phyloP scores from a whole-genome alignment of 2,888 invertebrate species.

The Apeira syringaria region DNA sequence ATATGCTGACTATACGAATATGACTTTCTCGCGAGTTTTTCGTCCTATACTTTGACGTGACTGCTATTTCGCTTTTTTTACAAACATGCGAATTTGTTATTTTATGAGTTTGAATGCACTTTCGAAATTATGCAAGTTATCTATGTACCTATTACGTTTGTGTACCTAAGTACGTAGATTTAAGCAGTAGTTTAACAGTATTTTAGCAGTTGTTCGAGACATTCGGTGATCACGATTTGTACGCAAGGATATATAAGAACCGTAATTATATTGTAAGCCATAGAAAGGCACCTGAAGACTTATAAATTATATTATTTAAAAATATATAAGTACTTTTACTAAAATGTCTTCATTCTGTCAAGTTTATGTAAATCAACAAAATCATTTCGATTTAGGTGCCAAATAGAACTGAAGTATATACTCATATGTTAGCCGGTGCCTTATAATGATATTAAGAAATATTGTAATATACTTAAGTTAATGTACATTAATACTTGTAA shows the following conservation, averaged over 20 bases:
- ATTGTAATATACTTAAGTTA: constrained; percentile 46
- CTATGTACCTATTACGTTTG: no score
- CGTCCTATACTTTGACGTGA: no score
- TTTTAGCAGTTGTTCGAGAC: background rate
- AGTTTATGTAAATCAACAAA: constrained; percentile 15
- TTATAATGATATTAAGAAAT: constrained; percentile 58
- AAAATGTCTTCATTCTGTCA: constrained; percentile 10
- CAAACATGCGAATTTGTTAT: no score
- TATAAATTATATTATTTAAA: constrained; percentile 23
- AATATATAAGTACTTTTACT: constrained; percentile 1
- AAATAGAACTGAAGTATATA: constrained; percentile 48
- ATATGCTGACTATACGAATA: no score
- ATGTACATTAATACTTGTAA: constrained; percentile 57
- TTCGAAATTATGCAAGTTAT: no score
- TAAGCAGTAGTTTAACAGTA: no score
- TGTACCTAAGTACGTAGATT: no score
- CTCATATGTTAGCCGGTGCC: constrained; percentile 65
- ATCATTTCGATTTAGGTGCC: constrained; percentile 23
- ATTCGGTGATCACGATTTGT: background rate
- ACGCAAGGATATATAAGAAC: constrained; percentile 4
- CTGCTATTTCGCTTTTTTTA: no score
- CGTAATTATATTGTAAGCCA: constrained; percentile 16
- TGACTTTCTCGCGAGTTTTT: no score
- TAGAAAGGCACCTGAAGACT: constrained; percentile 50
- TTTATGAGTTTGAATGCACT: no score